Base-by-base conservation (phyloP, 2,888 invertebrate genomes). In the Heliothis peltigera region DNA sequence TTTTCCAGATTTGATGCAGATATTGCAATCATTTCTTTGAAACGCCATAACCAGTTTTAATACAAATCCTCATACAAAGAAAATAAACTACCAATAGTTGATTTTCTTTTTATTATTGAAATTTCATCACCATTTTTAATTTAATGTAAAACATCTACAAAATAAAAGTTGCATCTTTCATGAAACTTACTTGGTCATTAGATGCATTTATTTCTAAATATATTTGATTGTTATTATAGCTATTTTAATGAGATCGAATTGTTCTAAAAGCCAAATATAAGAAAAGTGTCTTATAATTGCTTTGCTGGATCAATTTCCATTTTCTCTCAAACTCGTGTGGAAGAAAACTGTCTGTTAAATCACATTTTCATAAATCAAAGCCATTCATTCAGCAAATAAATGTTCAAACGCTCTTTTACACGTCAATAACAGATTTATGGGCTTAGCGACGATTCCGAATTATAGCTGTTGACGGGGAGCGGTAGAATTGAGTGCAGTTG, bases 351-450 rank as follows among this genome's bases (percentile, higher is more conserved):
- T 75, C 60, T 62, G 51, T 43, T 59, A 77, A 80, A 69, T 75
- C 46, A 63, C 47, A 64, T 65, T 79, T 68, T 68, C 68, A 63
- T 63, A 81, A 79, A 64, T 76, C 62, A 67, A 57, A 61, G 12
- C 61, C 69, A 61, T 64, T 69, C 59, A 63, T 67, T 81, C 59
- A 35, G 49, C 53, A 65, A 76, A 81, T 79, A 77, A 79, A 81
- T 65, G 80, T 72, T 64, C 39, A 35, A 66, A 56, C 55, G 58
- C 62, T 82, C 70, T 70, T 65, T 69, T 68, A 63, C 68, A 76
- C 80, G 80, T 80, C 79, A 80, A 62, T 80, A 65, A 76, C 59
- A 65, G 68, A 80, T 82, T 82, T 80, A 80, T 52, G 61, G 62
- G 70, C 65, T 68, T 56, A 54, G 56, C 64, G 66, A 70, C 65